A percentile compares a stretch with the other conserved stretches of the same genome.
These are phyloP conservation scores for Ceyx erithaca DNA, from an alignment of 2,797 vertebrate species.

Conservation along the genomic window DNA sequence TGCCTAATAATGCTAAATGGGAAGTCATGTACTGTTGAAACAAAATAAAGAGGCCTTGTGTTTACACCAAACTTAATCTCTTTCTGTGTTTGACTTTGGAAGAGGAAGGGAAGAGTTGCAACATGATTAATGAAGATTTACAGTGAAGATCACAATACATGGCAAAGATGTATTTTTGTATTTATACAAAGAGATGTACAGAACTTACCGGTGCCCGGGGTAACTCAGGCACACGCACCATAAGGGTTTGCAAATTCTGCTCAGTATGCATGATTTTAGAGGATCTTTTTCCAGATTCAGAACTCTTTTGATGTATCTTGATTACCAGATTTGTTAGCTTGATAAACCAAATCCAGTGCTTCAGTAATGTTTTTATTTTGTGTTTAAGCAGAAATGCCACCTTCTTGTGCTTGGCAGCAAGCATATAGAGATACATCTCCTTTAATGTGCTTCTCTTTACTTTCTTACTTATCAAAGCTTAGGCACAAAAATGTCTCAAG, in stretches of 20 bases:
- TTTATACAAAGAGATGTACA: not conserved
- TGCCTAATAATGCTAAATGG: conserved; percentile 48
- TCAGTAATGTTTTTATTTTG: not conserved
- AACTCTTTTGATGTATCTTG: not conserved
- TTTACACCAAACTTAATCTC: conserved; percentile 33
- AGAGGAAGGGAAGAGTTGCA: not conserved
- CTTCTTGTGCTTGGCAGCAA: not conserved
- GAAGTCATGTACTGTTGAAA: conserved; percentile 49
- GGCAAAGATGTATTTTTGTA: not conserved
- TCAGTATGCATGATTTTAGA: not conserved
- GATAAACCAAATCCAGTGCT: not conserved
- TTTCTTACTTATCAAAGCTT: not conserved
- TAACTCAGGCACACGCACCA: not conserved
- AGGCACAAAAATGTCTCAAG: not conserved
- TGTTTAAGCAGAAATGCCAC: not conserved
- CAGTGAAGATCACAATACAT: not conserved
- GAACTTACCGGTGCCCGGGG: not conserved
- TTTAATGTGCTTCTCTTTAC: not conserved
- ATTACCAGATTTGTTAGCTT: not conserved
- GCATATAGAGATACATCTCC: not conserved
- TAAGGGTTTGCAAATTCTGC: not conserved
- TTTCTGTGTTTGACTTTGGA: not conserved
- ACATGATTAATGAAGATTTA: not conserved
- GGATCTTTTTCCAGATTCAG: not conserved
- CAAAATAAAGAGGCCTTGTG: conserved; percentile 77